Conservation (phyloP, 2,113 vertebrate species). For the Taxidea taxus region DNA sequence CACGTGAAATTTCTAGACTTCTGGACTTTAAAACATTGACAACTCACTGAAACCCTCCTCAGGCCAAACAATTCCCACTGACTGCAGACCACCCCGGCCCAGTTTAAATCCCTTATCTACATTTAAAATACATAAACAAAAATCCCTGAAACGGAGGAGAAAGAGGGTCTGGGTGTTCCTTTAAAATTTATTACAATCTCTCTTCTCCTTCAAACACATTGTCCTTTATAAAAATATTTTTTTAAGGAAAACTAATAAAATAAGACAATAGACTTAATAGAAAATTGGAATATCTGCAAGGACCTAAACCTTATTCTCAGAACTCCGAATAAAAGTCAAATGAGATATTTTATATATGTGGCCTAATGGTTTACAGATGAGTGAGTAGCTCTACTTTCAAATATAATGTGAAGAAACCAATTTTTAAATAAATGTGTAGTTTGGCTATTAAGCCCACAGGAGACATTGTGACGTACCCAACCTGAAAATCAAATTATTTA, state of each 20-base stretch:
- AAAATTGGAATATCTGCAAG: not conserved
- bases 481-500: constrained; percentile 71
- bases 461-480: constrained; percentile 27
- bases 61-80: not conserved
- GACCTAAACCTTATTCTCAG: not conserved
- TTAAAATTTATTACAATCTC: constrained; percentile 27
- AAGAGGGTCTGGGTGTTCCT: not conserved
- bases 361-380: constrained; percentile 33
- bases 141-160: not conserved
- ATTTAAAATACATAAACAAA: constrained; percentile 5
- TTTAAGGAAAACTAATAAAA: not conserved
- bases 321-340: not conserved
- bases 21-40: not conserved
- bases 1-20: not conserved
- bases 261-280: not conserved
- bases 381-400: not conserved
- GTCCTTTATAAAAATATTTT: not conserved
- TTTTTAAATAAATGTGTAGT: constrained; percentile 34
- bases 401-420: not conserved
- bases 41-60: not conserved
- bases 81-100: too few relatives aligned
- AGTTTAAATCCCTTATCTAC: not conserved
- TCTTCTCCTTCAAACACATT: not conserved
- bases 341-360: not conserved
- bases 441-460: constrained; percentile 43